Conservation (phyloP, 2,113 vertebrate genomes). For the Ploceus nigricollis region DNA sequence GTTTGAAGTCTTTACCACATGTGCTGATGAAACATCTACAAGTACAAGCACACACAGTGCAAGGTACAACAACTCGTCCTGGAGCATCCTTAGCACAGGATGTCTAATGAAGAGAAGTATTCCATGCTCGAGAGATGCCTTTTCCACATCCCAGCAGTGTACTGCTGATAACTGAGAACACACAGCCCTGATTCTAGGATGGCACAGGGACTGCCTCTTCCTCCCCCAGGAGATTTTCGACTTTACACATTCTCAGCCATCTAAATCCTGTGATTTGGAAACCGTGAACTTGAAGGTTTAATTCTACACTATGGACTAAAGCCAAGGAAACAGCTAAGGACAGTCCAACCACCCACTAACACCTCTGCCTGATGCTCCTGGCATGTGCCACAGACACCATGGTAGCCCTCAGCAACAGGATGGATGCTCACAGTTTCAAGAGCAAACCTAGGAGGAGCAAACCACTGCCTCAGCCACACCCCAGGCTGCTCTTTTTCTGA, state of each 20-base stretch:
- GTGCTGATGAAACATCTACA: neutral
- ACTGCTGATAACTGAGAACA: neutral
- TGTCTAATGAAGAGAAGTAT: neutral
- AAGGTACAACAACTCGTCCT: neutral
- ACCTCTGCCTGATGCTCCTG: neutral
- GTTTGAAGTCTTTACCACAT: neutral
- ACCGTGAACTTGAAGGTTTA: neutral
- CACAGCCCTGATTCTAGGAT: neutral
- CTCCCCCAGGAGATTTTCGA: neutral
- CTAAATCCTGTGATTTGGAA: neutral
- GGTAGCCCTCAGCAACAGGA: neutral
- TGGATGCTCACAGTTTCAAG: neutral
- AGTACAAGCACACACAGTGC: neutral
- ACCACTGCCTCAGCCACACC: neutral
- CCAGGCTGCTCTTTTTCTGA: neutral
- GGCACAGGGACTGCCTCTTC: neutral
- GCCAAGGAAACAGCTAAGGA: neutral
- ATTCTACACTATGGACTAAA: neutral
- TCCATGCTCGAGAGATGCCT: neutral
- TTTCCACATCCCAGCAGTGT: neutral
- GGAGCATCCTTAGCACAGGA: neutral
- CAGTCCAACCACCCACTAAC: accelerated
- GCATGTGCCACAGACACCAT: accelerated
- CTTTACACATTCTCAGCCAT: accelerated
- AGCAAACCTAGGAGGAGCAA: neutral